These are phyloP conservation scores for Bos javanicus DNA, from an alignment of 2,113 vertebrate genomes.

Conservation along the genomic window DNA sequence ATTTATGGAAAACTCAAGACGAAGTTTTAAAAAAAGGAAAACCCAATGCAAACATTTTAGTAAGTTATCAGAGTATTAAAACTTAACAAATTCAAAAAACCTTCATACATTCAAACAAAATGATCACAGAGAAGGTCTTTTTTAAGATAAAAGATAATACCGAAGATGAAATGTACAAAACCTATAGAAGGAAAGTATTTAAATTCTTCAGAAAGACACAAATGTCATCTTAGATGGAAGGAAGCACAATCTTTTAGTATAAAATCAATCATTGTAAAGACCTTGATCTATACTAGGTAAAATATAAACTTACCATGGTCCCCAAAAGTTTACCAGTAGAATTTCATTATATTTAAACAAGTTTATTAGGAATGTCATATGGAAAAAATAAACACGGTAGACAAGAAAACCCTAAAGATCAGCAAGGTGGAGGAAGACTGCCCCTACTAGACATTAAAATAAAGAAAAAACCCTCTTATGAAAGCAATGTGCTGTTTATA, in stretches of 20 bases:
- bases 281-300: background rate
- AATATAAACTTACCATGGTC: background rate
- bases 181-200: background rate
- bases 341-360: background rate
- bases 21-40: background rate
- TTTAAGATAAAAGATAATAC: background rate
- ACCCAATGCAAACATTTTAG: background rate
- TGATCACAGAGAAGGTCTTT: background rate
- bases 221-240: background rate
- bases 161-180: background rate
- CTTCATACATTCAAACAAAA: background rate
- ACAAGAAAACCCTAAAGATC: background rate
- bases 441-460: background rate
- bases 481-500: background rate
- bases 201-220: background rate
- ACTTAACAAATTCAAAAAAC: background rate
- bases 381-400: background rate
- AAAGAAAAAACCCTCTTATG: background rate
- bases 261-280: background rate
- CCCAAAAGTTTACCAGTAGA: background rate
- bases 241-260: background rate
- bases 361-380: background rate
- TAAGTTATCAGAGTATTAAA: background rate
- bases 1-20: background rate
- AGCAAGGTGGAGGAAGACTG: background rate